A percentile compares a stretch with the other conserved stretches of the same genome.
Conservation (phyloP, 2,113 vertebrate species). For the Calypte anna region DNA sequence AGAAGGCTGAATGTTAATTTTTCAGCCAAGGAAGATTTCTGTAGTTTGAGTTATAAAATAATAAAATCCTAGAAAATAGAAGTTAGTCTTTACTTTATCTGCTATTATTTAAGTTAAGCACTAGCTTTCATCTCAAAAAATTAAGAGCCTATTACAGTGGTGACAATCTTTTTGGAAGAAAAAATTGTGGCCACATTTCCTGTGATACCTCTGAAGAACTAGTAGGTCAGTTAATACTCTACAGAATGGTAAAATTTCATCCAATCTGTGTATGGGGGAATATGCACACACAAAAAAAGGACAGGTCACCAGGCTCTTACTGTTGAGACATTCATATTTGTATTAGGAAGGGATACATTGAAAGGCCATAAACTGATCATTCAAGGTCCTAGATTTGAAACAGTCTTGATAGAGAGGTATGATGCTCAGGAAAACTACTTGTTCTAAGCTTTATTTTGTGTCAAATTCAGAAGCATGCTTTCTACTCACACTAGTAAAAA, state of each 20-base stretch:
- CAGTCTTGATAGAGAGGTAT: background rate
- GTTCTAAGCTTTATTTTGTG: background rate
- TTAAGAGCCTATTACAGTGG: background rate
- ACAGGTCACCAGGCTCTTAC: background rate
- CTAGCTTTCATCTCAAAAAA: background rate
- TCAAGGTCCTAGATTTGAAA: constrained; percentile 1
- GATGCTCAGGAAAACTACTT: background rate
- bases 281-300: background rate
- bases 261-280: no score
- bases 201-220: background rate
- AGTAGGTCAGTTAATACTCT: background rate
- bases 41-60: background rate
- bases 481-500: background rate
- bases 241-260: background rate
- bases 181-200: background rate
- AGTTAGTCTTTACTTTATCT: background rate
- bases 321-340: background rate
- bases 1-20: background rate
- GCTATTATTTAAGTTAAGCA: background rate
- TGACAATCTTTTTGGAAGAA: background rate
- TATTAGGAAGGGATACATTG: background rate
- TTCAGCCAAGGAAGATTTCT: background rate
- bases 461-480: background rate
- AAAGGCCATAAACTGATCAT: constrained; percentile 15
- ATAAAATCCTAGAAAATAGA: background rate